Conservation (phyloP, 2,888 invertebrate genomes). For the Pristionchus mayeri region DNA sequence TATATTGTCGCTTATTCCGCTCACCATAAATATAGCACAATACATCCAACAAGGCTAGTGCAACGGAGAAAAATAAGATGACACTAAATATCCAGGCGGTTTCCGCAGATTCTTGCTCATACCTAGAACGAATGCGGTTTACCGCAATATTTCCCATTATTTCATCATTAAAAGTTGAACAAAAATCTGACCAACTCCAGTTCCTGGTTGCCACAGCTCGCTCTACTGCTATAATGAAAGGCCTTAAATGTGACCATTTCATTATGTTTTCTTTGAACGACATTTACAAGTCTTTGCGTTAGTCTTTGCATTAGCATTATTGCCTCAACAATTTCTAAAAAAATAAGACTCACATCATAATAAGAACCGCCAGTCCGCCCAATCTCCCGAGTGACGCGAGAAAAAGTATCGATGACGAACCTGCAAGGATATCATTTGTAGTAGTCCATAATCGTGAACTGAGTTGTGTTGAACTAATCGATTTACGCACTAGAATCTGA, state of each 20-base stretch:
- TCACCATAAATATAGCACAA: conserved; percentile 1
- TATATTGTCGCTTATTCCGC: background rate
- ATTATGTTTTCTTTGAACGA: too few relatives aligned
- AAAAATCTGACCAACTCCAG: conserved; percentile 10
- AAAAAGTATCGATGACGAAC: background rate
- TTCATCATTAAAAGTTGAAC: too few relatives aligned
- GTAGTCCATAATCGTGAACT: too few relatives aligned
- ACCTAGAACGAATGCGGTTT: too few relatives aligned
- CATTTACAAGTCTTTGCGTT: too few relatives aligned
- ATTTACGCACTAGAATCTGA: too few relatives aligned
- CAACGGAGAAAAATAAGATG: background rate
- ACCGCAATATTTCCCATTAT: too few relatives aligned
- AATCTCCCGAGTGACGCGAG: background rate
- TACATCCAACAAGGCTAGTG: background rate
- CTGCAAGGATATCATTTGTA: too few relatives aligned
- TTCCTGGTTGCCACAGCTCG: background rate
- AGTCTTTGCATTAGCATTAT: too few relatives aligned
- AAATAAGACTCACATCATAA: background rate
- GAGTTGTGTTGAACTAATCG: too few relatives aligned
- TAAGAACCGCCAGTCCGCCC: background rate
- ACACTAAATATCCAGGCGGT: background rate
- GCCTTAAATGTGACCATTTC: too few relatives aligned
- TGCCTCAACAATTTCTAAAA: too few relatives aligned
- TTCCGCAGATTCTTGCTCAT: background rate
- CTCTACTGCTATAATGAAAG: background rate